Evolutionary conservation across 92 coral and sea anemone genomes (phyloP).

Genomic region (Palythoa caribaeorum): DNA sequence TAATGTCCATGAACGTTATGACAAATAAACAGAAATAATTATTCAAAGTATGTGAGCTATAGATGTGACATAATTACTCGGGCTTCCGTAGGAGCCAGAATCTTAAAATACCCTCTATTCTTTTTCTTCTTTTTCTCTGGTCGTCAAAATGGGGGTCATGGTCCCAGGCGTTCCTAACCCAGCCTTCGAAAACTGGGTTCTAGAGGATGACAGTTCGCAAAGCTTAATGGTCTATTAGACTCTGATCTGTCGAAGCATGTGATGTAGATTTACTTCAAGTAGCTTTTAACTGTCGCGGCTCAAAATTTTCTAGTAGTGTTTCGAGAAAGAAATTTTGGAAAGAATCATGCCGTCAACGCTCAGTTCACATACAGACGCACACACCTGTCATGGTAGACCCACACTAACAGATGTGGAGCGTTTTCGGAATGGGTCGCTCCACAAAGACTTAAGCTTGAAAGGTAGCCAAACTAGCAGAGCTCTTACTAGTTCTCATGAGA

Average conservation of each 20-base stretch:
- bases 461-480: constrained; percentile 39
- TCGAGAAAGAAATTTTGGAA: constrained; percentile 18
- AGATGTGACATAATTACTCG: too few relatives aligned
- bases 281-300: not conserved
- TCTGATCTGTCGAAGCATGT: not conserved
- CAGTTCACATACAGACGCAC: constrained; percentile 21
- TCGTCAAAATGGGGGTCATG: too few relatives aligned
- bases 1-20: too few relatives aligned
- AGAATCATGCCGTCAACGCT: constrained; percentile 3
- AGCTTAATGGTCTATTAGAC: not conserved
- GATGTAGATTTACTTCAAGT: not conserved
- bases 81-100: too few relatives aligned
- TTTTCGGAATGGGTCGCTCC: not conserved
- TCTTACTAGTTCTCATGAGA: not conserved
- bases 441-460: constrained; percentile 15
- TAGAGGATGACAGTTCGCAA: not conserved
- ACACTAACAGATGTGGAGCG: too few relatives aligned
- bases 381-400: not conserved
- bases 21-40: too few relatives aligned
- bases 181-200: too few relatives aligned
- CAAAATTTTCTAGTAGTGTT: constrained; percentile 6
- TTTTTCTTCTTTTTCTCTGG: too few relatives aligned
- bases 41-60: too few relatives aligned
- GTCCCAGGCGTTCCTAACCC: too few relatives aligned
- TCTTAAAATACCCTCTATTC: too few relatives aligned